Base-by-base conservation (phyloP, 2,113 vertebrate genomes). In the Hypomesus transpacificus region DNA sequence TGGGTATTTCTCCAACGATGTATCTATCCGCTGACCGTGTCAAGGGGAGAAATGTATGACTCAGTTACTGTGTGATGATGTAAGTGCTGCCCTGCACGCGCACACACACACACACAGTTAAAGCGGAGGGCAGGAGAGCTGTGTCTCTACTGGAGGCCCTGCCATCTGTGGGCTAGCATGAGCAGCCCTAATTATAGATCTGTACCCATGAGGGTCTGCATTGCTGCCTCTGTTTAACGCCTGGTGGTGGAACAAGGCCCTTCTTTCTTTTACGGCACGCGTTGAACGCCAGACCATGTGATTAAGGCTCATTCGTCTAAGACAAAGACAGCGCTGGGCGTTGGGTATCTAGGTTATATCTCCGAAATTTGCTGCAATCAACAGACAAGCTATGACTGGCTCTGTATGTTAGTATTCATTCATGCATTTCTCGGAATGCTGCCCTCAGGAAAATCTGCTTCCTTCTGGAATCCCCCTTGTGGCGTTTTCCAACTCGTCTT, bases 101-200 rank as follows among this genome's bases (percentile, higher is more conserved):
- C 6, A 4, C 53, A n/a, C 53, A n/a, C 53, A 56, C 16, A 54
- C 56, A 71, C 59, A 53, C 50, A 63, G 28, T 24, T 58, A 11
- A 20, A 50, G 17, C 58, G 51, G 21, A 51, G 61, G 17, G 22
- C 20, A 61, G 17, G 17, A 60, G 56, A 28, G 39, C 8, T 46
- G 0, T 46, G 39, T 7, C 39, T 46, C 39, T 13, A 9, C 39
- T 46, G 39, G 8, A 46, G 39, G 5, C 39, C 46, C 20, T 60
- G 14, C 54, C 54, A 24, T 24, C 58, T 61, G 54, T 21, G 24
- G 34, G 18, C 20, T 2, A 11, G 52, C 24, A 18, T 62, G 1
- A 66, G 34, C 67, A 6, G 4, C 62, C 69, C 54, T 65, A 68
- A 72, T 64, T 58, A 58, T 24, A 68, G 39, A 64, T 52, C 63